A percentile compares a stretch with the other conserved stretches of the same genome.
Evolutionary conservation across 1,140 invertebrate genomes (phyloP).

Genomic region (Phenacoccus solenopsis): DNA sequence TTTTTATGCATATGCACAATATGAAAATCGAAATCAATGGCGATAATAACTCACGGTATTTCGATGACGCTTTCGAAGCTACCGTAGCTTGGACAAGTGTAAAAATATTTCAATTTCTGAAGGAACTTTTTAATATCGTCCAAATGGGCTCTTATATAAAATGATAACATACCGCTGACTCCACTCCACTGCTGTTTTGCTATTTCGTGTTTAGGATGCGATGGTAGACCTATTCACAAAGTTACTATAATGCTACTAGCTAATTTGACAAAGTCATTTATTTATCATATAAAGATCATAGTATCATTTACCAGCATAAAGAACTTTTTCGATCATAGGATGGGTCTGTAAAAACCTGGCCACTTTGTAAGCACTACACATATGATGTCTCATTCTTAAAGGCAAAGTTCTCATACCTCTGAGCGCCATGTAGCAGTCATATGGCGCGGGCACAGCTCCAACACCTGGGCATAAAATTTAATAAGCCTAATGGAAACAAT

Average conservation of each 20-base stretch:
- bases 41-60: constrained; percentile 53
- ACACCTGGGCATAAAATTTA: no score
- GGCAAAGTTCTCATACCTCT: constrained; percentile 87
- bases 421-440: constrained; percentile 88
- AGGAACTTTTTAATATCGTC: constrained; percentile 66
- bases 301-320: constrained; percentile 52
- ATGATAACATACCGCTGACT: constrained; percentile 84
- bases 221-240: constrained; percentile 48
- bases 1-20: neutral
- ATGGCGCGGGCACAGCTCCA: constrained; percentile 86
- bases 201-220: constrained; percentile 82
- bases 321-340: constrained; percentile 59
- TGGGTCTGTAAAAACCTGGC: constrained; percentile 68
- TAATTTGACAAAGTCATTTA: no score
- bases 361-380: constrained; percentile 58
- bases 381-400: constrained; percentile 80
- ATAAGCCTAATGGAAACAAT: constrained; percentile 40
- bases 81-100: constrained; percentile 88
- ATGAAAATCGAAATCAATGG: neutral
- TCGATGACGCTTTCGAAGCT: constrained; percentile 87
- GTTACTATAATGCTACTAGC: no score
- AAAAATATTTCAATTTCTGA: constrained; percentile 63
- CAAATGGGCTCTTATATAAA: constrained; percentile 73
- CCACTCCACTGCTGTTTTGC: constrained; percentile 73
- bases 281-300: no score